Evolutionary conservation across 2,888 invertebrate species (phyloP).

Genomic region (Congeria kusceri): DNA sequence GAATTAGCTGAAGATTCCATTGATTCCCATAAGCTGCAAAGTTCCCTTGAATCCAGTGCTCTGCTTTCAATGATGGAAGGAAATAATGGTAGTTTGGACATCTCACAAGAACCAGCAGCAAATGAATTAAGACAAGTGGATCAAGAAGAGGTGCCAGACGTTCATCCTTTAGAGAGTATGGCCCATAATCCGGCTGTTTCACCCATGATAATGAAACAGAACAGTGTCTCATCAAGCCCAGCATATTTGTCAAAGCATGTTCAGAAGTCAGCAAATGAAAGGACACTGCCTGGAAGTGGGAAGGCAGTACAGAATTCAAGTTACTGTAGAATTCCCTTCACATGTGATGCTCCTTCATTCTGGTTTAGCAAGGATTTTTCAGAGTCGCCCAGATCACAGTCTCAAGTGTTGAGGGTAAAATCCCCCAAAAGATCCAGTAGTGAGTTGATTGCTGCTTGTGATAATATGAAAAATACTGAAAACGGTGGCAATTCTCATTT

Average conservation of each 20-base stretch:
- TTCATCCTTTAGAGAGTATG: slow-evolving; percentile 11
- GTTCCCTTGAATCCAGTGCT: slow-evolving; percentile 14
- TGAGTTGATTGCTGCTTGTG: slow-evolving; percentile 7
- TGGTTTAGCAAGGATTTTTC: slow-evolving; percentile 61
- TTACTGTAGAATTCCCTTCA: slow-evolving; percentile 58
- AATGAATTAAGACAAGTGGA: not conserved
- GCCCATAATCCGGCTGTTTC: not conserved
- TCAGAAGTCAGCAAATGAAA: too few relatives aligned
- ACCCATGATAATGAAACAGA: too few relatives aligned
- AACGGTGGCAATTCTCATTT: not conserved
- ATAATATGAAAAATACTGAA: not conserved
- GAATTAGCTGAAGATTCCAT: slow-evolving; percentile 16
- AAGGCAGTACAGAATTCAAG: slow-evolving; percentile 40
- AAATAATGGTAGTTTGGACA: not conserved
- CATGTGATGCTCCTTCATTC: slow-evolving; percentile 38
- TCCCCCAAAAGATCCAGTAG: slow-evolving; percentile 53
- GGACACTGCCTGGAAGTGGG: slow-evolving; percentile 28
- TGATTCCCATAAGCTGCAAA: not conserved
- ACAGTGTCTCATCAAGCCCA: too few relatives aligned
- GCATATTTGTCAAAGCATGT: too few relatives aligned
- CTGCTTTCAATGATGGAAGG: slow-evolving; percentile 40
- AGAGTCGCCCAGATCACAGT: slow-evolving; percentile 39
- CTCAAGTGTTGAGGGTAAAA: slow-evolving; percentile 13
- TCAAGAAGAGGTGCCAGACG: slow-evolving; percentile 1
- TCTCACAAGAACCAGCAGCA: too few relatives aligned